phyloP scores from a whole-genome alignment of 2,113 vertebrate species.

The Phalacrocorax brasilianus region DNA sequence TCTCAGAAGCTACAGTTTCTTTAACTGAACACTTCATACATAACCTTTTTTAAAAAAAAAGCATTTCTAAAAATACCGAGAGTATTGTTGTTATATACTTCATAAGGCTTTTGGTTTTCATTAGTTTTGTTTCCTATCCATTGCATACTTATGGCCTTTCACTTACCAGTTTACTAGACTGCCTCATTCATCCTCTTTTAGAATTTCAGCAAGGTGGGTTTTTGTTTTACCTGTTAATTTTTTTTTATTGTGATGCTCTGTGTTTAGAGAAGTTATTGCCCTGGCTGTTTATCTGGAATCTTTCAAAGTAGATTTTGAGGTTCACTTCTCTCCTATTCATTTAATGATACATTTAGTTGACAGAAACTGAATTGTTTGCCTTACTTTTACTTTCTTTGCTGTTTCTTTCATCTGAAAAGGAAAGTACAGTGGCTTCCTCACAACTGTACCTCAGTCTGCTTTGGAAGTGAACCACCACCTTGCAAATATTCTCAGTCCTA shows the following conservation, averaged over 20 bases:
- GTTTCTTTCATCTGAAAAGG: neutral
- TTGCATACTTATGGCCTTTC: neutral
- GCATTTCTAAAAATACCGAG: neutral
- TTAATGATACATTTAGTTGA: neutral
- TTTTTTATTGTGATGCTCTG: neutral
- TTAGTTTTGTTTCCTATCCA: neutral
- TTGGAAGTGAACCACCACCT: neutral
- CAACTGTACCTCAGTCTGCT: neutral
- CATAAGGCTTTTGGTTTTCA: neutral
- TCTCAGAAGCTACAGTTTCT: neutral
- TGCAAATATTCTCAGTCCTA: neutral
- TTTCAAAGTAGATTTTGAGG: neutral
- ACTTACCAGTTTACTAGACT: neutral
- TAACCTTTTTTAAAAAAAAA: neutral
- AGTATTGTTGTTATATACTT: neutral
- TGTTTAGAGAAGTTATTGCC: neutral
- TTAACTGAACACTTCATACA: neutral
- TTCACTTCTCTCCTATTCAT: neutral
- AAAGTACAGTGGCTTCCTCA: neutral
- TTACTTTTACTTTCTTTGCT: neutral
- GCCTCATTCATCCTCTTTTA: neutral
- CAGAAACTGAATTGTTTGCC: neutral
- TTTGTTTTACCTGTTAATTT: neutral
- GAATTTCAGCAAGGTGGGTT: neutral
- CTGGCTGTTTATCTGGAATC: neutral